Conservation (phyloP, 23 tunicate genomes). For the Trididemnum nubilum region DNA sequence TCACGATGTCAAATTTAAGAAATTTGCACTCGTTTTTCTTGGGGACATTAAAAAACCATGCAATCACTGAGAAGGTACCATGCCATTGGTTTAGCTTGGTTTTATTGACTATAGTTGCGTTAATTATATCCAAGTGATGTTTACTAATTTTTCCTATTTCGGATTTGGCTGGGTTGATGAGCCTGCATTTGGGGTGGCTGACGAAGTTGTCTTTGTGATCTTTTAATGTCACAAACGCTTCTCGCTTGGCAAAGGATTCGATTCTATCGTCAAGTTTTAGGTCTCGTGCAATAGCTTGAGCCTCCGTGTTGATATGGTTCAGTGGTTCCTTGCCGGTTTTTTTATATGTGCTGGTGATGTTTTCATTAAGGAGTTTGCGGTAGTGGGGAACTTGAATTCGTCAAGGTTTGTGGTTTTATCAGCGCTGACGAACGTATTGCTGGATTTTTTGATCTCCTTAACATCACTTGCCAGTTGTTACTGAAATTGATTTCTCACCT, state of each 20-base stretch:
- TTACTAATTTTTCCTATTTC: not conserved
- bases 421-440: not conserved
- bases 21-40: constrained; percentile 7
- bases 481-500: not conserved
- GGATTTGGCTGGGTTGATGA: not conserved
- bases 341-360: not conserved
- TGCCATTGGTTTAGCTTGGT: not conserved
- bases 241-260: not conserved
- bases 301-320: not conserved
- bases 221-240: not conserved
- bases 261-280: not conserved
- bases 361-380: not conserved
- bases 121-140: not conserved
- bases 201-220: not conserved
- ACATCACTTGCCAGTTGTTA: not conserved
- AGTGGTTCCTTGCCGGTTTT: not conserved
- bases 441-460: not conserved
- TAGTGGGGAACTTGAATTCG: not conserved
- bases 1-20: not conserved
- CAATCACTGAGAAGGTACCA: not conserved
- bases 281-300: not conserved
- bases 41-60: not conserved
- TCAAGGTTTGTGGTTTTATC: not conserved
- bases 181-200: not conserved
- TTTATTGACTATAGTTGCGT: not conserved